Base-by-base conservation (phyloP, 1,140 invertebrate genomes). In the Drosophila kikkawai region DNA sequence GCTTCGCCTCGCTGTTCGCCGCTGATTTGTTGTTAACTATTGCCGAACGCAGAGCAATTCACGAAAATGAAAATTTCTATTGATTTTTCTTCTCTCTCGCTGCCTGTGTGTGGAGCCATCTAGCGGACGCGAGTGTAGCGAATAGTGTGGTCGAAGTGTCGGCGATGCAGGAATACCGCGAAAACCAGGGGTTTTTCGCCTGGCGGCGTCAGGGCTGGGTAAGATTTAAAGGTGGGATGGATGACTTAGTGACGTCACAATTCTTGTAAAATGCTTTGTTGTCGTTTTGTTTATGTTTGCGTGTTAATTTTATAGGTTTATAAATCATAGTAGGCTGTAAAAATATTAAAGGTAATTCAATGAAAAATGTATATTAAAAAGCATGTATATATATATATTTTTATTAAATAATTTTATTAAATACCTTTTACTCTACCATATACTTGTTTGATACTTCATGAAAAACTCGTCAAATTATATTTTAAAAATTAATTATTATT, bases 11-110 rank as follows among this genome's bases (percentile, higher is more conserved):
- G 48, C 79, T 86, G 39, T 50, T 60, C 50, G 63, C 70, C 55
- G 67, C 70, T 75, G 79, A 69, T 80, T 77, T 75, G 80, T 66
- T 83, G 65, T 77, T 73, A 80, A 83, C 80, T 83, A 79, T 80
- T 82, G 61, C 83, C 75, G 82, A 83, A 77, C 67, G 66, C 83
- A 68, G 71, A 79, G 79, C 82, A 82, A 73, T 80, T 80, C 80
- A 90, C 85, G 55, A 79, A 65, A 79, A 83, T 78, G 84, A 88
- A 88, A 88, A 88, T 88, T 88, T 88, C 80, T 88, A 88, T 88
- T 88, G 84, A 88, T 88, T 88, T 88, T 88, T 87, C 83, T 79
- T 88, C 84, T 73, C 80, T 79, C 80, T 79, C 74, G 69, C 78
- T 82, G 82, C 67, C 77, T 77, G 55, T 47, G 64, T 57, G 55